A percentile compares a stretch with the other conserved stretches of the same genome.
Evolutionary conservation across 1,140 invertebrate species (phyloP).

Genomic region (Philotrypesis tridentata): DNA sequence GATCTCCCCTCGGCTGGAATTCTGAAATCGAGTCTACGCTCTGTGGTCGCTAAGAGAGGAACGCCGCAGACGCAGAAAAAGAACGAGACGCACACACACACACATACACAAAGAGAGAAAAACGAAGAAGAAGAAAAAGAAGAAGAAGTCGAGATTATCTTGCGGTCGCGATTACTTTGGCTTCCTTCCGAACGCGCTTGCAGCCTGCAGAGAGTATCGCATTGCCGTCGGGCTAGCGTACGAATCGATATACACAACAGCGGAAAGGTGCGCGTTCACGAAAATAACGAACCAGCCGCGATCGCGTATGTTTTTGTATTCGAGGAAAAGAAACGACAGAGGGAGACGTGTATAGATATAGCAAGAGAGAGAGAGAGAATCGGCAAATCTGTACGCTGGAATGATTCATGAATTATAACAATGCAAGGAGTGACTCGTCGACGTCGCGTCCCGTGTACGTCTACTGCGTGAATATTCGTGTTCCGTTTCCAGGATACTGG

Average conservation of each 20-base stretch:
- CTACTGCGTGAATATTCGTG: constrained; percentile 2
- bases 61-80: constrained; percentile 50
- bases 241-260: constrained; percentile 26
- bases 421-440: not conserved
- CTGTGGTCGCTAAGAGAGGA: not conserved
- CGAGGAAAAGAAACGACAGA: too few relatives aligned
- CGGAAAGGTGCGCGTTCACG: too few relatives aligned
- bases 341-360: too few relatives aligned
- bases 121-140: constrained; percentile 50
- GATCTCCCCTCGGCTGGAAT: not conserved
- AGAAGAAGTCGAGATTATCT: constrained; percentile 65
- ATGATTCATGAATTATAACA: constrained; percentile 26
- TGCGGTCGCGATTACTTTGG: constrained; percentile 71
- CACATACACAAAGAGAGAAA: not conserved
- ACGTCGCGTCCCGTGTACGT: not conserved
- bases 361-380: not conserved
- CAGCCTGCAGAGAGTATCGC: constrained; percentile 58
- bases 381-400: not conserved
- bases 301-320: not conserved
- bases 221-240: constrained; percentile 52
- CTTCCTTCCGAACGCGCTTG: constrained; percentile 62
- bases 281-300: too few relatives aligned
- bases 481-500: not conserved
- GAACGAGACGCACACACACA: too few relatives aligned
- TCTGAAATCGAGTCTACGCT: constrained; percentile 54